Base-by-base conservation (phyloP, 2,113 vertebrate genomes). In the Glaucomys volans region DNA sequence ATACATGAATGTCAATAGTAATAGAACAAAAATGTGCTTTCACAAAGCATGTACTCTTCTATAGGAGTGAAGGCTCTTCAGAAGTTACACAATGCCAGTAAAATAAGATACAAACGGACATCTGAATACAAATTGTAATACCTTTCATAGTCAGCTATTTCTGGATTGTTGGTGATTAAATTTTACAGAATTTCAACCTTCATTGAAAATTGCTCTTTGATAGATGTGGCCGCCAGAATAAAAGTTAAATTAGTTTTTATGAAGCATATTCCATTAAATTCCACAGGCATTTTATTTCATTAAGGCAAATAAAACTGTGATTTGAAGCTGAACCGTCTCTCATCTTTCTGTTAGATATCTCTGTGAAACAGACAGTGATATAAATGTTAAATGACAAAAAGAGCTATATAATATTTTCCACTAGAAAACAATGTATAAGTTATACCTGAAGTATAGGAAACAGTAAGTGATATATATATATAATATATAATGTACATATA, bases 181-280 rank as follows among this genome's bases (percentile, higher is more conserved):
- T 97, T 97, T 97, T 97, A 97, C 1, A 97, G 92, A 97, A 98
- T 98, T 98, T 98, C 93, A 90, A 96, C 88, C 87, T 97, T 98
- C 93, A 90, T 95, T 85, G 95, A 92, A 97, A 98, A 98, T 97
- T 50, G 1, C 71, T 76, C 83, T 97, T 97, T 97, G 97, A 98
- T 97, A 96, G 96, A 90, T 94, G 90, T 94, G 96, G 84, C 91
- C 95, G 85, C 75, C 87, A 97, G 97, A 98, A 98, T 97, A 91
- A 95, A 67, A 94, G 80, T 95, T 97, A 96, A 98, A 97, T 98
- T 98, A 96, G 69, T 67, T 97, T 97, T 98, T 97, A 95, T 86
- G 69, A 91, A 93, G 67, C 52, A 47, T 91, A 92, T 97, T 91
- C 67, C 72, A 95, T 96, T 97, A 96, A 94, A 93, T 97, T 96